A percentile compares a stretch with the other conserved stretches of the same genome.
phyloP scores from a whole-genome alignment of 2,888 invertebrate species.

The Gandaritis pyraliata region DNA sequence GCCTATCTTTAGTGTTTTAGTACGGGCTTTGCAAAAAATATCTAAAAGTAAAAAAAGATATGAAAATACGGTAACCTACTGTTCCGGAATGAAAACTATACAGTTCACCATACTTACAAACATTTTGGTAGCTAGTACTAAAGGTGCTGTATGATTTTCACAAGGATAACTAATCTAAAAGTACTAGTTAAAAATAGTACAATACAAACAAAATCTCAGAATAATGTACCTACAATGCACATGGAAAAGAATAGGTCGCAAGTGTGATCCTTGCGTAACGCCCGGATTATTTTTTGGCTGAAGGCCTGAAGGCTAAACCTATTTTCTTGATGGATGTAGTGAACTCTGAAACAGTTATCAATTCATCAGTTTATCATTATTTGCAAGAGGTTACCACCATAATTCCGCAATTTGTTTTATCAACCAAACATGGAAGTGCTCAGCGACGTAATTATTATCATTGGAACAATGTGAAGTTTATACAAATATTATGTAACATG shows the following conservation, averaged over 20 bases:
- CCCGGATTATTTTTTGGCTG: background rate
- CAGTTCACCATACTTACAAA: too few relatives aligned
- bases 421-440: constrained; percentile 18
- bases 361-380: background rate
- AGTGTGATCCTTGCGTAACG: background rate
- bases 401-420: constrained; percentile 18
- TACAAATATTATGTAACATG: constrained; percentile 27
- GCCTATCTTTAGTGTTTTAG: too few relatives aligned
- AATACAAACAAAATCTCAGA: background rate
- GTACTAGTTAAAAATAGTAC: background rate
- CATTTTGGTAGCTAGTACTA: too few relatives aligned
- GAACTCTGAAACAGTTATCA: background rate
- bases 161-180: background rate
- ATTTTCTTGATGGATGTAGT: background rate
- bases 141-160: background rate
- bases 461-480: constrained; percentile 34
- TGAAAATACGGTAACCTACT: background rate
- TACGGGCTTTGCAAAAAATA: background rate
- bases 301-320: background rate
- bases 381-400: constrained; percentile 8
- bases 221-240: background rate
- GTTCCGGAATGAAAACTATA: too few relatives aligned
- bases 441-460: constrained; percentile 26
- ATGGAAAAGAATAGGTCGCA: background rate
- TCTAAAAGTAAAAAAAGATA: background rate